Evolutionary conservation across 1,140 invertebrate genomes (phyloP).

Genomic region (Lepidostoma basale): DNA sequence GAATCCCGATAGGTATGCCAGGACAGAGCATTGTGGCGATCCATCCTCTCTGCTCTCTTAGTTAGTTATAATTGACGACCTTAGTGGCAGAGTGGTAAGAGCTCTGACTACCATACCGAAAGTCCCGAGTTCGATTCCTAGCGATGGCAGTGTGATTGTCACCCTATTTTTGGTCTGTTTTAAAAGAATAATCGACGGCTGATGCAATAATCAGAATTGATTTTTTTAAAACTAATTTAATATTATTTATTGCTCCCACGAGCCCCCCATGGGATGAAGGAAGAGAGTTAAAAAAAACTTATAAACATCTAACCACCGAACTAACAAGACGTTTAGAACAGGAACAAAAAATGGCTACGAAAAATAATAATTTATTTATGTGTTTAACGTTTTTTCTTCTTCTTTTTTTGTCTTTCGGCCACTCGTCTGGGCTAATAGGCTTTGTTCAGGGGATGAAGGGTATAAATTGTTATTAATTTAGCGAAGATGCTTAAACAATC

Average conservation of each 20-base stretch:
- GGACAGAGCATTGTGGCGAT: no score
- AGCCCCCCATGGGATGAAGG: background rate
- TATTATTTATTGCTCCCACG: background rate
- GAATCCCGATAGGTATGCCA: no score
- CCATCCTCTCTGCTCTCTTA: no score
- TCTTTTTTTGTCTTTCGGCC: slow-evolving; percentile 11
- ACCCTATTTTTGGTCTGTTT: no score
- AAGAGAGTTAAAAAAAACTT: slow-evolving; percentile 28
- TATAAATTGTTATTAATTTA: no score
- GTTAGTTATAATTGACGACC: no score
- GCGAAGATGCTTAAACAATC: no score
- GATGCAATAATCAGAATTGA: no score
- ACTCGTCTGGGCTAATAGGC: slow-evolving; percentile 39
- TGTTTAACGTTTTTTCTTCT: slow-evolving; percentile 21
- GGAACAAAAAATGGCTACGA: slow-evolving; percentile 33
- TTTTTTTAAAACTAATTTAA: background rate
- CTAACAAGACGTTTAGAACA: slow-evolving; percentile 43
- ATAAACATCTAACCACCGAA: slow-evolving; percentile 42
- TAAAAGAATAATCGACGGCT: no score
- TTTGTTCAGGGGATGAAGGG: no score
- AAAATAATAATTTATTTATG: slow-evolving; percentile 42
- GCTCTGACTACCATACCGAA: no score
- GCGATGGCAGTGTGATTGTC: background rate
- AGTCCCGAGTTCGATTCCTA: background rate
- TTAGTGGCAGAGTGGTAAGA: no score